Evolutionary conservation across 2,113 vertebrate genomes (phyloP).

Genomic region (Eolophus roseicapilla): DNA sequence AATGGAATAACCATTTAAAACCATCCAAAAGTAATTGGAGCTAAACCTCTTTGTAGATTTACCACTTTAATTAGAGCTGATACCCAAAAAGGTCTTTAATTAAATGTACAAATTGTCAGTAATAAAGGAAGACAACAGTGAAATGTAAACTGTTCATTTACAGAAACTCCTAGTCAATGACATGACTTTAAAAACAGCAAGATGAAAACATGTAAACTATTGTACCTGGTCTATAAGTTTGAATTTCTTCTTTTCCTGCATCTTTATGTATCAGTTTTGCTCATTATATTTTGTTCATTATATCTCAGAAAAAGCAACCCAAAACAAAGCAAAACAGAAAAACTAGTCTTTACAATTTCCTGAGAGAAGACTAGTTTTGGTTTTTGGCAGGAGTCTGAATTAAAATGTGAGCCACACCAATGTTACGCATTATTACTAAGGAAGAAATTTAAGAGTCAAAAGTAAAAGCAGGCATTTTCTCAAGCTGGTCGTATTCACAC

Average conservation of each 20-base stretch:
- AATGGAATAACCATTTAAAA: not conserved
- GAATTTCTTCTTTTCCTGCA: not conserved
- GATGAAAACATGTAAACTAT: not conserved
- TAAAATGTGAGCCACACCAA: not conserved
- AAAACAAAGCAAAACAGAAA: not conserved
- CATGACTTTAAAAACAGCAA: not conserved
- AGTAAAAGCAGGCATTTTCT: not conserved
- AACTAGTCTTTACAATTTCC: not conserved
- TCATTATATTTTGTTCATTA: not conserved
- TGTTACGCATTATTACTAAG: not conserved
- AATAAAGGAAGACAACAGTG: not conserved
- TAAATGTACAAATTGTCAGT: not conserved
- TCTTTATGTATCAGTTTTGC: not conserved
- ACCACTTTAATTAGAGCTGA: not conserved
- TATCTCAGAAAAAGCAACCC: not conserved
- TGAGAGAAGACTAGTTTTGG: not conserved
- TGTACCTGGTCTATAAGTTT: not conserved
- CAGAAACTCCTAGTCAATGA: not conserved
- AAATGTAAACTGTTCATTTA: not conserved
- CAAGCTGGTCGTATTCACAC: not conserved
- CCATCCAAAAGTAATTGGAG: not conserved
- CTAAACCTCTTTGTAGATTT: not conserved
- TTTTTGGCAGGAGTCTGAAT: not conserved
- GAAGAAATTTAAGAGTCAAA: not conserved
- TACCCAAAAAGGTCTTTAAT: not conserved